These are phyloP conservation scores for Synergus gifuensis DNA, from an alignment of 2,888 invertebrate genomes.

Conservation along the genomic window DNA sequence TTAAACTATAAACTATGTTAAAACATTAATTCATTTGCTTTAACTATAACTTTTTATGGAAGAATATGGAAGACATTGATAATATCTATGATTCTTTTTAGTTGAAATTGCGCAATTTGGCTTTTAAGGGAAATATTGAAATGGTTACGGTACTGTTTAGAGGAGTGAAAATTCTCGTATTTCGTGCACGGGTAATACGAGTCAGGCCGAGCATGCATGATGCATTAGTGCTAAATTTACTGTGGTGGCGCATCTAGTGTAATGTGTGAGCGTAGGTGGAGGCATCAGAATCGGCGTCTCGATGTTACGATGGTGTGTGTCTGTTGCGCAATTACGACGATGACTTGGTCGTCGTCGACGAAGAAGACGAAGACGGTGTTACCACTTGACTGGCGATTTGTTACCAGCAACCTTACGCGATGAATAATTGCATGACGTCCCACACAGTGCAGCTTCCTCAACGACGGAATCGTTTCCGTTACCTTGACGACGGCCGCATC, in stretches of 20 bases:
- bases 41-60: no score
- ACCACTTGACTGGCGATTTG: conserved; percentile 77
- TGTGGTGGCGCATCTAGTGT: conserved; percentile 50
- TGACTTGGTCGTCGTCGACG: conserved; percentile 46
- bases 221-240: conserved; percentile 77
- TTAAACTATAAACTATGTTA: no score
- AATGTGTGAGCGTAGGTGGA: conserved; percentile 67
- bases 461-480: conserved; percentile 63
- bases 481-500: conserved; percentile 49
- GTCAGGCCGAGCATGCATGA: conserved; percentile 75
- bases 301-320: conserved; percentile 29
- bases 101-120: no score
- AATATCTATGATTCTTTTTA: no score
- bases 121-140: background rate
- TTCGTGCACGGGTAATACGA: conserved; percentile 70
- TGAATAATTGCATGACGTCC: conserved; percentile 73
- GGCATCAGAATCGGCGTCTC: conserved; percentile 40
- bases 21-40: no score
- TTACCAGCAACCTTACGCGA: conserved; percentile 75
- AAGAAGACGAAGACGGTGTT: conserved; percentile 65
- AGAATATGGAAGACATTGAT: no score
- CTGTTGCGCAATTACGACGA: conserved; percentile 60
- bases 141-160: conserved; percentile 1
- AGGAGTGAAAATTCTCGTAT: conserved; percentile 6
- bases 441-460: conserved; percentile 65